These are phyloP conservation scores for Drosophila subquinaria DNA, from an alignment of 2,888 invertebrate species.

Conservation along the genomic window DNA sequence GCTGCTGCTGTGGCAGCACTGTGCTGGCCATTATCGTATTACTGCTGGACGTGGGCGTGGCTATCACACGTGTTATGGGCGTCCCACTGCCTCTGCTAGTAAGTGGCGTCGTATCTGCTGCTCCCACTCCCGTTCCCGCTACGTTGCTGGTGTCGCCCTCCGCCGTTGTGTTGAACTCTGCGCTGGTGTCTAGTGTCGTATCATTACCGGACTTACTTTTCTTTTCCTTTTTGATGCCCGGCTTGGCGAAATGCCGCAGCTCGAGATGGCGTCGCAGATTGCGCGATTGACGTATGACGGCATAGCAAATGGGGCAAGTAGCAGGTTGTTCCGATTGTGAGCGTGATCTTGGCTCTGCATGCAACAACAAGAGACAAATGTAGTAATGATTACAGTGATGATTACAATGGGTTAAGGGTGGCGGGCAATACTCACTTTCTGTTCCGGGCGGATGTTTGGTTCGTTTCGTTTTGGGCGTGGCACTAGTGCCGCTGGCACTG, in stretches of 20 bases:
- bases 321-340: constrained; percentile 88
- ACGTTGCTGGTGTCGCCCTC: constrained; percentile 62
- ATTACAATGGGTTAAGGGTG: background rate
- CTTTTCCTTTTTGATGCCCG: constrained; percentile 85
- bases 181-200: constrained; percentile 68
- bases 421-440: constrained; percentile 61
- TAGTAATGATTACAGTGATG: background rate
- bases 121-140: constrained; percentile 43
- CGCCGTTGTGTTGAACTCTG: constrained; percentile 58
- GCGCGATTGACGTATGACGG: constrained; percentile 87
- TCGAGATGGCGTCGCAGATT: constrained; percentile 88
- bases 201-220: constrained; percentile 84
- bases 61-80: constrained; percentile 56
- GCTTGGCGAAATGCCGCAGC: constrained; percentile 85
- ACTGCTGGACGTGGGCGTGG: constrained; percentile 48
- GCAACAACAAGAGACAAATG: constrained; percentile 12
- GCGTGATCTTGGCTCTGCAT: constrained; percentile 86
- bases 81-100: constrained; percentile 38
- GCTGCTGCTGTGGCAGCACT: constrained; percentile 68
- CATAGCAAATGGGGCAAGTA: constrained; percentile 88
- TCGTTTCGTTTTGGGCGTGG: constrained; percentile 73
- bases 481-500: constrained; percentile 56
- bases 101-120: constrained; percentile 39
- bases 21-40: constrained; percentile 65
- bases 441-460: constrained; percentile 76